phyloP scores from a whole-genome alignment of 2,113 vertebrate species.

The Rhinoderma darwinii region DNA sequence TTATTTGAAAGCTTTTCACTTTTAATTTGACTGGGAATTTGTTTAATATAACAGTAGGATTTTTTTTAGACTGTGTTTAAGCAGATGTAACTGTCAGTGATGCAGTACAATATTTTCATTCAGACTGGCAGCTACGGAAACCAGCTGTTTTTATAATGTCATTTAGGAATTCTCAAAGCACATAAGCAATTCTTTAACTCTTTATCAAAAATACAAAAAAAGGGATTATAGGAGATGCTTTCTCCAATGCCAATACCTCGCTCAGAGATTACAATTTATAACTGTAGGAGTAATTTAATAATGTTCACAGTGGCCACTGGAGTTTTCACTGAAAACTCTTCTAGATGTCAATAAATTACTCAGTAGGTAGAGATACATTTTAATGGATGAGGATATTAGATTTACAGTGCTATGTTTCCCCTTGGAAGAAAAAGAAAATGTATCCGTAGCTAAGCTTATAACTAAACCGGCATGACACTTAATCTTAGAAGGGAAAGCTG shows the following conservation, averaged over 20 bases:
- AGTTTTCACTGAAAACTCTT: slow-evolving; percentile 9
- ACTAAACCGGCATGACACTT: not conserved
- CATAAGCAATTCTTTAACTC: slow-evolving; percentile 18
- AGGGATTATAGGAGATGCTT: not conserved
- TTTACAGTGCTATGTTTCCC: not conserved
- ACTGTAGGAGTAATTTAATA: slow-evolving; percentile 27
- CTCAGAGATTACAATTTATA: slow-evolving; percentile 13
- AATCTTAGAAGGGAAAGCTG: not conserved
- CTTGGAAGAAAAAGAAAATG: not conserved
- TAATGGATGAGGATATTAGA: slow-evolving; percentile 5
- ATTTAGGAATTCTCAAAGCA: slow-evolving; percentile 36
- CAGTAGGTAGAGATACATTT: slow-evolving; percentile 19
- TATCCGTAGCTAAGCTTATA: not conserved
- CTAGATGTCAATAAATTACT: slow-evolving; percentile 21
- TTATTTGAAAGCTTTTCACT: slow-evolving; percentile 53
- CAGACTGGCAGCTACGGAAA: slow-evolving; percentile 34
- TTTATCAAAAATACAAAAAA: not conserved
- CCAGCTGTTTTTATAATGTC: slow-evolving; percentile 40
- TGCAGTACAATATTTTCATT: slow-evolving; percentile 39
- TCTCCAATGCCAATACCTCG: not conserved
- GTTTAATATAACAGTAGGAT: slow-evolving; percentile 8
- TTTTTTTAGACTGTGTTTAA: slow-evolving; percentile 41
- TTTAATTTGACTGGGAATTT: slow-evolving; percentile 26
- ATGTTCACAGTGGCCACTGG: not conserved
- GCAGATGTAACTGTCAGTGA: slow-evolving; percentile 37